Evolutionary conservation across 2,888 invertebrate species (phyloP).

Genomic region (Crepidodera aurea): DNA sequence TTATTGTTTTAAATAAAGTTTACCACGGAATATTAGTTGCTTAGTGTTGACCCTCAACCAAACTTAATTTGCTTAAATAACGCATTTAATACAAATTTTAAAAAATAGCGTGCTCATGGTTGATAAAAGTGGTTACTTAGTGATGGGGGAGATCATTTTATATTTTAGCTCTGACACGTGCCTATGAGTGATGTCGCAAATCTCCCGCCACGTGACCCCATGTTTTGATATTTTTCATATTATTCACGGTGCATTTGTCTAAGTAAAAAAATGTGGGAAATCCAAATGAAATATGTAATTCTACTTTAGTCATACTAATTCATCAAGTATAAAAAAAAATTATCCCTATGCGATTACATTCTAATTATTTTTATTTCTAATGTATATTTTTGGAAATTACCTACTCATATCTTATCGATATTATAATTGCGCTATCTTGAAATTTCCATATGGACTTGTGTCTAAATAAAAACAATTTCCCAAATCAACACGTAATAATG

Average conservation of each 20-base stretch:
- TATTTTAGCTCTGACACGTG: conserved; percentile 44
- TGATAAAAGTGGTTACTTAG: conserved; percentile 29
- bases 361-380: not conserved
- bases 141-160: conserved; percentile 36
- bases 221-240: conserved; percentile 40
- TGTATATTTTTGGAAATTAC: not conserved
- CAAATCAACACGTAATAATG: not conserved
- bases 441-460: not conserved
- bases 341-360: too few relatives aligned
- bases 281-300: conserved; percentile 4
- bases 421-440: not conserved
- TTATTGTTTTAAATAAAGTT: too few relatives aligned
- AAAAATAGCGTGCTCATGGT: conserved; percentile 25
- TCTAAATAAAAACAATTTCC: not conserved
- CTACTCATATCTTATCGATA: not conserved
- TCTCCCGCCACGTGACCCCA: conserved; percentile 38
- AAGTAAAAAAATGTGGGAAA: conserved; percentile 28
- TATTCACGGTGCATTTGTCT: conserved; percentile 37
- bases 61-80: too few relatives aligned
- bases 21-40: too few relatives aligned
- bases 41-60: too few relatives aligned
- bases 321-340: too few relatives aligned
- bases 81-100: too few relatives aligned
- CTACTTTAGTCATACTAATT: too few relatives aligned
- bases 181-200: conserved; percentile 45